Evolutionary conservation across 2,113 vertebrate genomes (phyloP), one percentile per base, ranked within the genome.

Genomic region (Salvelinus alpinus): DNA sequence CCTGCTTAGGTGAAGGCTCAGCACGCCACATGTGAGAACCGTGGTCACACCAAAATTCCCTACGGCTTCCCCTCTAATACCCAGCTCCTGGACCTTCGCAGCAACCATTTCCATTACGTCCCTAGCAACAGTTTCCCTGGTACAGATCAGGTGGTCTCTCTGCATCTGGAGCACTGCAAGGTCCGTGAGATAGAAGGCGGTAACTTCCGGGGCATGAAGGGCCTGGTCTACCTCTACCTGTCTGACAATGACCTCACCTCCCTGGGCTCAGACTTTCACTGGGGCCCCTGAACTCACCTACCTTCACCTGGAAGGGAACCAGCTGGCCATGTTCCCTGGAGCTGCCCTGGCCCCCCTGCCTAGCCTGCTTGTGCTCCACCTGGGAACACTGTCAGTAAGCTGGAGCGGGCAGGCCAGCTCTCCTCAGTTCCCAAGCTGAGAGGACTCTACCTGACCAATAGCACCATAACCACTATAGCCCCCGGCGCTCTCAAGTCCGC

Each of bases 211-310:
- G 95, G 95, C 0, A 92, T 98, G 93, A 89, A 85, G 44, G 86
- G 76, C 44, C 88, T 98, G 12, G 57, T 96, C 22, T 98, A 98
- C 80, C 93, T 98, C 71, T 98, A 99, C 88, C 93, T 99, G 5
- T 94, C 95, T 0, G 4, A 96, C 83, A 99, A 98, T 71, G 83
- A 47, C 67, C 94, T 99, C 59, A 92, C 92, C 0, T 86, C 84
- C 2, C 81, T 99, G 85, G 86, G 67, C 0, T 82, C 93, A 84
- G 0, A 87, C 91, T 72, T 95, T 99, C 0, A 62, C 91, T 12
- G 96, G 95, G 2, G 86, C 79, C 0, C 90, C 92, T 0, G 78
- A 59, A 20, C 92, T 98, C 3, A 94, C 91, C 57, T 98, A 98
- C 86, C 93, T 98, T 0, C 88, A 97, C 79, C 89, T 99, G 76